Evolutionary conservation across 2,797 vertebrate genomes (phyloP).

Genomic region (Phataginus tetradactyla): DNA sequence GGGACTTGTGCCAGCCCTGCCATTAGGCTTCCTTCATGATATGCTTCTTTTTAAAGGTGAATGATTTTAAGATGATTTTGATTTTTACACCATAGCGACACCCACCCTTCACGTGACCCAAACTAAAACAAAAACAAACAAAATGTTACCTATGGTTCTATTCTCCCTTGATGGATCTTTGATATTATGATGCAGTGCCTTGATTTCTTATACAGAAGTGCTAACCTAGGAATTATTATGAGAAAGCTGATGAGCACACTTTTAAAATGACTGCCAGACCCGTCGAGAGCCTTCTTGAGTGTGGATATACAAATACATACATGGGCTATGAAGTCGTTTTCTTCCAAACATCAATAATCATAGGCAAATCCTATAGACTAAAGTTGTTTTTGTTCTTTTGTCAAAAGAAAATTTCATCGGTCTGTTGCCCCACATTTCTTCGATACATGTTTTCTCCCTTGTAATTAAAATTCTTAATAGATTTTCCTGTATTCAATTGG

Average conservation of each 20-base stretch:
- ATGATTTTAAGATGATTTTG: background rate
- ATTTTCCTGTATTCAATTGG: constrained; percentile 39
- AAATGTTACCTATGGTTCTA: background rate
- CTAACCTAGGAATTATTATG: background rate
- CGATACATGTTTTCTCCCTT: constrained; percentile 49
- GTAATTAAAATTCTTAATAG: constrained; percentile 63
- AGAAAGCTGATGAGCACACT: background rate
- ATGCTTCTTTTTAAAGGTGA: background rate
- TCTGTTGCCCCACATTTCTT: constrained; percentile 69
- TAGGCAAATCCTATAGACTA: constrained; percentile 56
- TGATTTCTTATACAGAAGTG: background rate
- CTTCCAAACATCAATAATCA: constrained; percentile 76
- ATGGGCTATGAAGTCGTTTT: constrained; percentile 27
- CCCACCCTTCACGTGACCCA: background rate
- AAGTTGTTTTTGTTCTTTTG: constrained; percentile 73
- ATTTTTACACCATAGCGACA: background rate
- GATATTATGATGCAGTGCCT: background rate
- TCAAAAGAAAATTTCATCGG: constrained; percentile 68
- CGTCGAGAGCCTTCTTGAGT: background rate
- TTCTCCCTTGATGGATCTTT: background rate
- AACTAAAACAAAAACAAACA: background rate
- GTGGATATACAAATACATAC: constrained; percentile 3
- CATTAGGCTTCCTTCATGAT: too few species aligned
- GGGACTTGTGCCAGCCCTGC: background rate
- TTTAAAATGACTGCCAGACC: background rate